Base-by-base conservation (phyloP, 2,888 invertebrate species). In the Nebria salina region DNA sequence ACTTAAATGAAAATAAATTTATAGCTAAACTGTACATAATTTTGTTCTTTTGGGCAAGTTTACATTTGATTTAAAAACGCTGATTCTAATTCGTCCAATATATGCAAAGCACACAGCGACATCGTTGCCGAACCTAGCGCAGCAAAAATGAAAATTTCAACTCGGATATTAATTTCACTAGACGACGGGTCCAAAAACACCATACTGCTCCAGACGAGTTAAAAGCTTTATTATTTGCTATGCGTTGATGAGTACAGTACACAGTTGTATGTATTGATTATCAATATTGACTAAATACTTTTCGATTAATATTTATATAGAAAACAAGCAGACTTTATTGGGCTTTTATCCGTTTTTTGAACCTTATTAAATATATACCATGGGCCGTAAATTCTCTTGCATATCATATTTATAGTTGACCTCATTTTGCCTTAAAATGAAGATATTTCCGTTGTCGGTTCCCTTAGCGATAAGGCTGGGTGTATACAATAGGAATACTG, bases 71-170 rank as follows among this genome's bases (percentile, higher is more conserved):
- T 54, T 54, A 54, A 54, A 54, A 54, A 54, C 54, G 54, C 54
- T 54, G 54, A 54, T 54, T 54, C 54, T 54, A 54, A 54, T 54
- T 54, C 54, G 54, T 54, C 54, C 54, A 54, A 54, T 54, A 54
- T 54, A 54, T 54, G 54, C 54, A 54, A 54, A 54, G 54, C 54
- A 54, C 54, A 54, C 9, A 43, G 43, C 54, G 54, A 54, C 13
- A 54, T 8, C 54, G 54, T 7, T 8, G 7, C 54, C 54, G 13
- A 54, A 11, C 7, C 11, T 1, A 54, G 54, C 54, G 54, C 4
- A 54, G 54, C 8, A 54, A 11, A 54, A 7, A 54, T 54, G 54
- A 54, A 54, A 54, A 11, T 54, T 54, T 54, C 54, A 54, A 54
- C 54, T 7, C 6, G 54, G 54, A 54, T 54, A 54, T 54, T 54